Evolutionary conservation across 2,797 vertebrate species (phyloP), one percentile per base, ranked within the genome.

Genomic region (Rhinichthys osculus): DNA sequence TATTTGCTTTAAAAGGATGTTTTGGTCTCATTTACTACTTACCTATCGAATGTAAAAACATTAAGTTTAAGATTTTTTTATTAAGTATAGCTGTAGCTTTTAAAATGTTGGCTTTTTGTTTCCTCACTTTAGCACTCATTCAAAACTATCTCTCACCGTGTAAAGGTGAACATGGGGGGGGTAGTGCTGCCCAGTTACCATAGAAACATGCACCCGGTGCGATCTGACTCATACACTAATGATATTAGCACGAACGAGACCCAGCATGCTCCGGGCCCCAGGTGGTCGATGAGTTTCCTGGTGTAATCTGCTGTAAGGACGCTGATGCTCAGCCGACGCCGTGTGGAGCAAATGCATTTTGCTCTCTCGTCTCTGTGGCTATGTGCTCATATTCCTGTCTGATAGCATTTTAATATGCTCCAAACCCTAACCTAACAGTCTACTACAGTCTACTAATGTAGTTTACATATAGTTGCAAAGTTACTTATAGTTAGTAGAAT

Each of bases 191-290:
- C 67, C 59, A 40, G 86, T 87, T 70, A 57, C 84, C 69, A 86
- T 86, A 73, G 86, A 59, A 84, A 84, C 84, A 50, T 64, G 23
- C 73, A 66, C 64, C n/a, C 67, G 0, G 70, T 27, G 50, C 47
- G 6, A 7, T 54, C 19, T 89, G 82, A 86, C 78, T 89, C 78
- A 72, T 87, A 30, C 80, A 73, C 66, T 81, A 84, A 80, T 82
- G 84, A 82, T 84, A 82, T 80, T 85, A 81, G 33, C 72, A 38
- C 5, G 17, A 84, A 16, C 16, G 38, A 81, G 82, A 74, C 47
- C 77, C 84, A 81, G 84, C 78, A 33, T 86, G 82, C 35, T 70
- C 23, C 9, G 67, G 67, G 42, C 87, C 83, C 38, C 78, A 72
- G 78, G 88, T 59, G 74, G 84, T 57, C 73, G 78, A 69, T 78